These are phyloP conservation scores for Streptopelia turtur DNA, from an alignment of 2,797 vertebrate genomes.

Conservation along the genomic window DNA sequence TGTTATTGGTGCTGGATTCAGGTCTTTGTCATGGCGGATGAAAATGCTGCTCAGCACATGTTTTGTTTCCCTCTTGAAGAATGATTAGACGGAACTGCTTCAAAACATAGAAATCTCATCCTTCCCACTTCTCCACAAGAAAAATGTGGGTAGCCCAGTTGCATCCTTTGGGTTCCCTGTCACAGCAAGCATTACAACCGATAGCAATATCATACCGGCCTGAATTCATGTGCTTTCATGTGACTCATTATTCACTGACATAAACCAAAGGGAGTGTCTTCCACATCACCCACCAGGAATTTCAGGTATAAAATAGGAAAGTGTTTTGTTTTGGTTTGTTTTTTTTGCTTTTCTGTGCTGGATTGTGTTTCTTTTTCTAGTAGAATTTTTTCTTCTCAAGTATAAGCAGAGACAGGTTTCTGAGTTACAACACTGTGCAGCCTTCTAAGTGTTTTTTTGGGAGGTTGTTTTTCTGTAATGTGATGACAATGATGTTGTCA, in stretches of 20 bases:
- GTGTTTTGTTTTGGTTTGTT: not conserved
- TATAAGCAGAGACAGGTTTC: not conserved
- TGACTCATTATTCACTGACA: conserved; percentile 43
- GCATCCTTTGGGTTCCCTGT: not conserved
- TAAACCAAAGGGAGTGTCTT: conserved; percentile 47
- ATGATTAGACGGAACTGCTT: not conserved
- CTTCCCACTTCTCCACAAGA: not conserved
- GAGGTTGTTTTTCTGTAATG: not conserved
- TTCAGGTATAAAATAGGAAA: not conserved
- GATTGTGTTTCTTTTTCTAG: not conserved
- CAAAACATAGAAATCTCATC: not conserved
- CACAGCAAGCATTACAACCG: not conserved
- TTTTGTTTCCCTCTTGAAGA: not conserved
- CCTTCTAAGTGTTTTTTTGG: not conserved
- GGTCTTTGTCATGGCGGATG: not conserved
- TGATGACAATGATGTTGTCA: not conserved
- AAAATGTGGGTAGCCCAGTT: not conserved
- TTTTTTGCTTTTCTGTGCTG: not conserved
- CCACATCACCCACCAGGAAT: conserved; percentile 44
- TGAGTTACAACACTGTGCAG: not conserved
- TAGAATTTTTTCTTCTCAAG: not conserved
- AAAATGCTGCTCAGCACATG: not conserved
- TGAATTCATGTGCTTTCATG: conserved; percentile 14
- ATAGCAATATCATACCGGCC: not conserved
- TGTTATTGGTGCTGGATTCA: not conserved